Conservation (phyloP, 2,797 vertebrate species). For the Sebastes diploproa region DNA sequence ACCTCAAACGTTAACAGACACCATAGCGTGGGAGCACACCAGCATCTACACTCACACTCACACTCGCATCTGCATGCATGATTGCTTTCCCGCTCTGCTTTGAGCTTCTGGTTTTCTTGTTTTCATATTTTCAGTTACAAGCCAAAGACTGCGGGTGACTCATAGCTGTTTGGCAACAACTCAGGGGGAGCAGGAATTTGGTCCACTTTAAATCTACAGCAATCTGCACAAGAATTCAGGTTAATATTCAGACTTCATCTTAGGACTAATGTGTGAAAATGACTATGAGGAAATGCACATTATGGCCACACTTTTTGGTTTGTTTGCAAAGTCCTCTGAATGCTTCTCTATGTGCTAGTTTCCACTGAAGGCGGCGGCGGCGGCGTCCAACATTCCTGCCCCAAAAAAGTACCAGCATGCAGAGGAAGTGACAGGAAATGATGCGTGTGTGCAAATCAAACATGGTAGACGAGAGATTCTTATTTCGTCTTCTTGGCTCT, state of each 20-base stretch:
- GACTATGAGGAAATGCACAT: not conserved
- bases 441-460: not conserved
- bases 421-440: constrained; percentile 19
- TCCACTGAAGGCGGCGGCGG: constrained; percentile 2
- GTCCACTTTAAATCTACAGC: constrained; percentile 21
- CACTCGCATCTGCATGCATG: not conserved
- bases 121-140: constrained; percentile 41
- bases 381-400: not conserved
- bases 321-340: not conserved
- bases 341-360: constrained; percentile 3
- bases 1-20: not conserved
- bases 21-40: not conserved
- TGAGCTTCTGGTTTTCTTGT: constrained; percentile 49
- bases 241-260: constrained; percentile 3
- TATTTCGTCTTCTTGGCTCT: not conserved
- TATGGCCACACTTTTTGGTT: not conserved
- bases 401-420: not conserved
- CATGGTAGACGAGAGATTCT: not conserved
- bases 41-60: not conserved
- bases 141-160: constrained; percentile 44
- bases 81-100: constrained; percentile 19
- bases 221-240: constrained; percentile 8
- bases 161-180: constrained; percentile 48
- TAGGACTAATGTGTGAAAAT: not conserved
- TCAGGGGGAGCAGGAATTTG: constrained; percentile 35